Evolutionary conservation across 2,888 invertebrate species (phyloP), one percentile per base, ranked within the genome.

Genomic region (Lasioglossum calceatum): DNA sequence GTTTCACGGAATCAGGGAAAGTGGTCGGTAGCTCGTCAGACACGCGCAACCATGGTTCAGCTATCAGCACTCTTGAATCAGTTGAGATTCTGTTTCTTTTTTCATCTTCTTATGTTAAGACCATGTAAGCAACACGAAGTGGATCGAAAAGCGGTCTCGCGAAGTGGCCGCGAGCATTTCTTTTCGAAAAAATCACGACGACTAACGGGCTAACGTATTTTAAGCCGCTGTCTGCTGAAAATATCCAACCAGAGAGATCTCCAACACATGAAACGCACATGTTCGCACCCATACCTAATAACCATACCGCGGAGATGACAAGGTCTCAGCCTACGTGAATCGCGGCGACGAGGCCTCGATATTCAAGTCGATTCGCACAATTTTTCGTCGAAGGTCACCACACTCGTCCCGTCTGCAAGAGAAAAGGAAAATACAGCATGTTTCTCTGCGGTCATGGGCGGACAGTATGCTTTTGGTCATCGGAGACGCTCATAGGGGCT

Each of bases 241-340:
- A 91, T 91, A 91, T 79, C 88, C 87, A 32, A 72, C 78, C 84
- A 42, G 74, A 70, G 78, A 75, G 78, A 78, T 84, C 76, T 81
- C 79, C 61, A 79, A 90, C 91, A 88, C 77, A 91, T 88, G 91
- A 91, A 86, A 86, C 88, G 61, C 91, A 91, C 81, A 84, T 90
- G 90, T 90, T 84, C 82, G 36, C 77, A 58, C n/a, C 61, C 39
- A 76, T 75, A 54, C n/a, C 73, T 91, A 90, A 90, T 90, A 89
- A 86, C 85, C 83, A 67, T 71, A 79, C 82, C 64, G 79, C 72
- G 82, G 70, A 47, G 86, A 87, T 87, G 91, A 89, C 90, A 89
- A 89, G 91, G 83, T 83, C 80, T 82, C 87, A 64, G 77, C 85
- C 84, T 67, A 88, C 82, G 79, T 84, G 84, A 84, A 84, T 75